phyloP scores from a whole-genome alignment of 1,140 invertebrate genomes.

The Zaprionus nigranus region DNA sequence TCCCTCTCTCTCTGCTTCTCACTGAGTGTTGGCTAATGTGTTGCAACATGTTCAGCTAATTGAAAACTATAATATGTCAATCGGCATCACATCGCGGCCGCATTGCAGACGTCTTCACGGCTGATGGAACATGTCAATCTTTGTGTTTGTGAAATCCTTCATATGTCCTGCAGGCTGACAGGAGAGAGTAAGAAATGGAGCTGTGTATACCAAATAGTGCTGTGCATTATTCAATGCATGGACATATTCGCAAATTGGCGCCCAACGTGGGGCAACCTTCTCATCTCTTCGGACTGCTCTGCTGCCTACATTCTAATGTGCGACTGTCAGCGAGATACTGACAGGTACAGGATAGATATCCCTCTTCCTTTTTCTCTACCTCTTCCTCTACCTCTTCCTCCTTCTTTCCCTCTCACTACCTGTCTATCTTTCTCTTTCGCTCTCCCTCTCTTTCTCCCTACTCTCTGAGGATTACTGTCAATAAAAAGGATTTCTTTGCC shows the following conservation, averaged over 20 bases:
- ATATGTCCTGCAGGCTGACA: background rate
- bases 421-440: background rate
- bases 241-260: background rate
- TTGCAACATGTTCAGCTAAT: constrained; percentile 57
- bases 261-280: background rate
- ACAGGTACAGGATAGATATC: too few relatives aligned
- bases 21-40: constrained; percentile 5
- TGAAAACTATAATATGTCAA: constrained; percentile 80
- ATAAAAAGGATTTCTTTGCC: constrained; percentile 70
- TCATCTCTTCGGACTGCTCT: background rate
- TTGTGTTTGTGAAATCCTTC: background rate
- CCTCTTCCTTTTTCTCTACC: background rate
- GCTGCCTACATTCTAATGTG: constrained; percentile 71
- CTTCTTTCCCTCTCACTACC: background rate
- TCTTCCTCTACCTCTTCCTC: background rate
- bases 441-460: constrained; percentile 1
- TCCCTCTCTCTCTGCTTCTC: background rate
- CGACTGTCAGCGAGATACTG: constrained; percentile 77
- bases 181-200: background rate
- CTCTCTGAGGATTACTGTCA: constrained; percentile 80
- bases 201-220: background rate
- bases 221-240: constrained; percentile 34
- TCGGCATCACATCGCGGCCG: constrained; percentile 68
- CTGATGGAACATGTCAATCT: constrained; percentile 55
- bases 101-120: constrained; percentile 22